phyloP scores from a whole-genome alignment of 2,113 vertebrate species.

The Neolamprologus longior region DNA sequence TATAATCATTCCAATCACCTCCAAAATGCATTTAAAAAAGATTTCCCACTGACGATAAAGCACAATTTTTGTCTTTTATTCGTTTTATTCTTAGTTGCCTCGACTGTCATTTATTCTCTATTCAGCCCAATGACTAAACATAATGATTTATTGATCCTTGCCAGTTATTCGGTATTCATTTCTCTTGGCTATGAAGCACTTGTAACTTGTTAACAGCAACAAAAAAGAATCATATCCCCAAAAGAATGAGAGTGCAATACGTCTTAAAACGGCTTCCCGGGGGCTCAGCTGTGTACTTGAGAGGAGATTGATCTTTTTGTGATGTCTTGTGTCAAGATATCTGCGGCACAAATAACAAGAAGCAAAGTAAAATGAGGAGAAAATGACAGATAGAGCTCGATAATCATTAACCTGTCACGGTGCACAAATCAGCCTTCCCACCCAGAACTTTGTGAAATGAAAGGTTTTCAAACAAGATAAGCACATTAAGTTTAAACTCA shows the following conservation, averaged over 20 bases:
- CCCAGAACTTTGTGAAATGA: conserved; percentile 11
- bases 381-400: conserved; percentile 18
- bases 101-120: not conserved
- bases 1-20: not conserved
- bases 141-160: not conserved
- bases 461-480: conserved; percentile 26
- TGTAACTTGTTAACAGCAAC: not conserved
- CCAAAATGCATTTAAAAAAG: not conserved
- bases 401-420: conserved; percentile 40
- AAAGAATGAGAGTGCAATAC: not conserved
- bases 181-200: not conserved
- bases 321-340: conserved; percentile 19
- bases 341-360: conserved; percentile 9
- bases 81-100: not conserved
- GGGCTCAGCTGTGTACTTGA: not conserved
- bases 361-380: not conserved
- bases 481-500: conserved; percentile 8
- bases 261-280: not conserved
- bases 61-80: not conserved
- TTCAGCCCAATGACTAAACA: not conserved
- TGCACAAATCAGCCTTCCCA: conserved; percentile 15
- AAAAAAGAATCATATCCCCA: not conserved
- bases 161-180: not conserved
- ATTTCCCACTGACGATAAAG: not conserved
- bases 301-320: conserved; percentile 20